phyloP scores from a whole-genome alignment of 1,140 invertebrate genomes.

The Leptinotarsa defecta region DNA sequence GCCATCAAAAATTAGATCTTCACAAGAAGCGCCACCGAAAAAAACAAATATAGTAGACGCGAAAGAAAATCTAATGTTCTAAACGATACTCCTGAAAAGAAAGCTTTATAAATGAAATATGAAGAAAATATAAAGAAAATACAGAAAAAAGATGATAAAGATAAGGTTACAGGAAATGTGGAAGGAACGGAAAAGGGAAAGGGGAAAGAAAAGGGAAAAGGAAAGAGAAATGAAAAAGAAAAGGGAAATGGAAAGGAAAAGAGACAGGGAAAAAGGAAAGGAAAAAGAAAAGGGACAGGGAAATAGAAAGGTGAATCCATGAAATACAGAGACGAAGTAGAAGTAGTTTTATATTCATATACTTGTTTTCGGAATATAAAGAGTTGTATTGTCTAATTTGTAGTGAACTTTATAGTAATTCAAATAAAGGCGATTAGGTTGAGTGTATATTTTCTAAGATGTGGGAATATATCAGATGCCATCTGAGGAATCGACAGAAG shows the following conservation, averaged over 20 bases:
- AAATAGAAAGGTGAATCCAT: not conserved
- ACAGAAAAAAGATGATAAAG: not conserved
- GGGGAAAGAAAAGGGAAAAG: not conserved
- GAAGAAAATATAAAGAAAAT: not conserved
- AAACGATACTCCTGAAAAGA: slow-evolving; percentile 12
- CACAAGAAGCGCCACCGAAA: slow-evolving; percentile 6
- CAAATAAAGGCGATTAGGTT: not conserved
- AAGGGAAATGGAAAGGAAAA: not conserved
- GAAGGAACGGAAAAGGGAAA: not conserved
- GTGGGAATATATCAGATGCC: not conserved
- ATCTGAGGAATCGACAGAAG: too few relatives aligned
- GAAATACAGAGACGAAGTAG: not conserved
- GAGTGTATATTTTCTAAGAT: not conserved
- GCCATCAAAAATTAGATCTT: not conserved
- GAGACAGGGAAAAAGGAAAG: not conserved
- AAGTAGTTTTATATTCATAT: not conserved
- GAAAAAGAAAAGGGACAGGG: not conserved
- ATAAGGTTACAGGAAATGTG: too few relatives aligned
- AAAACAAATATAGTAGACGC: slow-evolving; percentile 19
- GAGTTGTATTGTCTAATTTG: not conserved
- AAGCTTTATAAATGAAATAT: not conserved
- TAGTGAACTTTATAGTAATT: not conserved
- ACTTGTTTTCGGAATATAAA: not conserved
- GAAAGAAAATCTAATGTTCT: slow-evolving; percentile 30
- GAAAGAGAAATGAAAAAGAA: not conserved